Conservation (phyloP, 2,888 invertebrate genomes). For the Habrosyne pyritoides region DNA sequence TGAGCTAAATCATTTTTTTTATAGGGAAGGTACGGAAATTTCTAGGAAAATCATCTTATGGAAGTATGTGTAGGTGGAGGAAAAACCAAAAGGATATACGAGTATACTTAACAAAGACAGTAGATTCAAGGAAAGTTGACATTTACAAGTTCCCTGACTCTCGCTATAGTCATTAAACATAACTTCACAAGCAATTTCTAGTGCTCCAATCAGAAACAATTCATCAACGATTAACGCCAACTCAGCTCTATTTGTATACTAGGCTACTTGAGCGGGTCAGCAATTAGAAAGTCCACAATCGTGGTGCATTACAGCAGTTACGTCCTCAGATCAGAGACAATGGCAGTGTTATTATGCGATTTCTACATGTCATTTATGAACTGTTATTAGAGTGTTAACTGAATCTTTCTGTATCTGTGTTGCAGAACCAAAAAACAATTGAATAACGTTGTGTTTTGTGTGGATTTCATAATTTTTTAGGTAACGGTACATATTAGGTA, state of each 20-base stretch:
- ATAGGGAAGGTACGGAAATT: too few relatives aligned
- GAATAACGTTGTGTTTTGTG: neutral
- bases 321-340: slow-evolving; percentile 28
- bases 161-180: neutral
- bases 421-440: neutral
- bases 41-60: too few relatives aligned
- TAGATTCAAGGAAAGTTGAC: too few relatives aligned
- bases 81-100: too few relatives aligned
- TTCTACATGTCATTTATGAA: slow-evolving; percentile 24
- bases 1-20: too few relatives aligned
- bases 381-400: slow-evolving; percentile 6
- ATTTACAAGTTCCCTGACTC: too few relatives aligned
- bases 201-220: slow-evolving; percentile 9
- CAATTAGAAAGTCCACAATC: slow-evolving; percentile 46
- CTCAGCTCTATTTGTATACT: slow-evolving; percentile 39
- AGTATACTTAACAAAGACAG: too few relatives aligned
- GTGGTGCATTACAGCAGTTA: slow-evolving; percentile 24
- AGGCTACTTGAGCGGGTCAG: slow-evolving; percentile 23
- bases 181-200: neutral
- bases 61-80: too few relatives aligned
- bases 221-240: slow-evolving; percentile 27
- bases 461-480: too few relatives aligned
- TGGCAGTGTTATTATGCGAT: slow-evolving; percentile 30
- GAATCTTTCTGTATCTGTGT: neutral
- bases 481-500: too few relatives aligned